phyloP scores from a whole-genome alignment of 2,888 invertebrate genomes.

The Mythimna loreyi region DNA sequence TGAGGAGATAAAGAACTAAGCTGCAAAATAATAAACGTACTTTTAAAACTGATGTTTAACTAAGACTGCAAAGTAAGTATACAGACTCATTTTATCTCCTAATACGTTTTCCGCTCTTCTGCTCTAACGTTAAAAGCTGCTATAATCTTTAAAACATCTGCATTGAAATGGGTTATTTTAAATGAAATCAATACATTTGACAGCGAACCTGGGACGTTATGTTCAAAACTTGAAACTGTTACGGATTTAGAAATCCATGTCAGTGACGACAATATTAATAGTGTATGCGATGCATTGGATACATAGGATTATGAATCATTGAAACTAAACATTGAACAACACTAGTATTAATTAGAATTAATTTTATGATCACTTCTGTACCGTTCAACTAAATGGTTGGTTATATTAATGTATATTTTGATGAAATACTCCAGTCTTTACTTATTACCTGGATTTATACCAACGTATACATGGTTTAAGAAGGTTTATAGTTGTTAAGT shows the following conservation, averaged over 20 bases:
- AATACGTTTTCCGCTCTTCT: neutral
- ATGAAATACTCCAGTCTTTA: slow-evolving; percentile 16
- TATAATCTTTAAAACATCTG: slow-evolving; percentile 36
- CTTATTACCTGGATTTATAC: no score
- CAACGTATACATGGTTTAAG: neutral
- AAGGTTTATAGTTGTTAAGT: neutral
- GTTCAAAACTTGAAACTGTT: slow-evolving; percentile 36
- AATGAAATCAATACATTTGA: slow-evolving; percentile 65
- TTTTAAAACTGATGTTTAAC: neutral
- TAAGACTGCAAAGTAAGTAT: neutral
- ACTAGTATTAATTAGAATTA: slow-evolving; percentile 14
- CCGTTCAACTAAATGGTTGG: slow-evolving; percentile 9
- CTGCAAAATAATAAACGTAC: neutral
- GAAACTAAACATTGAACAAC: slow-evolving; percentile 27
- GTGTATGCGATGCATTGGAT: slow-evolving; percentile 10
- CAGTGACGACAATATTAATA: slow-evolving; percentile 6
- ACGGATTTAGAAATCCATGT: slow-evolving; percentile 8
- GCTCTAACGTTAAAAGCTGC: neutral
- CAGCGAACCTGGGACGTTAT: slow-evolving; percentile 31
- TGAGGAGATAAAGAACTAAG: neutral
- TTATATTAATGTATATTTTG: neutral
- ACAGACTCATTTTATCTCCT: neutral
- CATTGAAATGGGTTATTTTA: slow-evolving; percentile 66
- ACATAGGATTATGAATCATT: slow-evolving; percentile 23
- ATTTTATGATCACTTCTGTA: slow-evolving; percentile 15